Conservation (phyloP, 2,113 vertebrate genomes). For the Pterophyllum scalare region DNA sequence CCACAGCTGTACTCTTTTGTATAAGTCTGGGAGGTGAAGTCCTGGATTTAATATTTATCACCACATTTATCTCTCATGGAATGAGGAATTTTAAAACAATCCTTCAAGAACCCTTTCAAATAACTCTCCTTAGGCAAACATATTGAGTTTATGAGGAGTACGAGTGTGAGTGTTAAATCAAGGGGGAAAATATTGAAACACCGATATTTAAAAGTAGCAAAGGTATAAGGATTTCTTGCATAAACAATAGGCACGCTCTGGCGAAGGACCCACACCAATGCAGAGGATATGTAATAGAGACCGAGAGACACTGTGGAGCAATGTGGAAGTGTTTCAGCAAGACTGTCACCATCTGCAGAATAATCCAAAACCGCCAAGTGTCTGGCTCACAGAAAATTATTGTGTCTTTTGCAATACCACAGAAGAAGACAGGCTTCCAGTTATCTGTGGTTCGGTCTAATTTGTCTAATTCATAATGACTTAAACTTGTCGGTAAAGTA, state of each 20-base stretch:
- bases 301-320: conserved; percentile 51
- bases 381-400: conserved; percentile 56
- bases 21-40: conserved; percentile 29
- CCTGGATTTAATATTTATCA: conserved; percentile 56
- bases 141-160: conserved; percentile 51
- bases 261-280: conserved; percentile 19
- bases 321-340: conserved; percentile 65
- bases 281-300: conserved; percentile 51
- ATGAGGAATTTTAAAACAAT: conserved; percentile 42
- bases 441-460: conserved; percentile 50
- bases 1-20: conserved; percentile 35
- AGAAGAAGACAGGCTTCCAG: conserved; percentile 41
- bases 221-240: conserved; percentile 20
- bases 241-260: conserved; percentile 42
- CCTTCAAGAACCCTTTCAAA: conserved; percentile 36
- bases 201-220: conserved; percentile 17
- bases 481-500: conserved; percentile 21
- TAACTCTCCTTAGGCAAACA: conserved; percentile 41
- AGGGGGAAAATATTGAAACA: conserved; percentile 4
- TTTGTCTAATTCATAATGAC: conserved; percentile 30
- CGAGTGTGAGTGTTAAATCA: conserved; percentile 18
- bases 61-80: conserved; percentile 38
- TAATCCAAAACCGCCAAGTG: conserved; percentile 67
- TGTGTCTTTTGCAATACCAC: conserved; percentile 62
- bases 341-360: conserved; percentile 68